Evolutionary conservation across 2,888 invertebrate species (phyloP), one percentile per base, ranked within the genome.

Genomic region (Spilosoma lubricipeda): DNA sequence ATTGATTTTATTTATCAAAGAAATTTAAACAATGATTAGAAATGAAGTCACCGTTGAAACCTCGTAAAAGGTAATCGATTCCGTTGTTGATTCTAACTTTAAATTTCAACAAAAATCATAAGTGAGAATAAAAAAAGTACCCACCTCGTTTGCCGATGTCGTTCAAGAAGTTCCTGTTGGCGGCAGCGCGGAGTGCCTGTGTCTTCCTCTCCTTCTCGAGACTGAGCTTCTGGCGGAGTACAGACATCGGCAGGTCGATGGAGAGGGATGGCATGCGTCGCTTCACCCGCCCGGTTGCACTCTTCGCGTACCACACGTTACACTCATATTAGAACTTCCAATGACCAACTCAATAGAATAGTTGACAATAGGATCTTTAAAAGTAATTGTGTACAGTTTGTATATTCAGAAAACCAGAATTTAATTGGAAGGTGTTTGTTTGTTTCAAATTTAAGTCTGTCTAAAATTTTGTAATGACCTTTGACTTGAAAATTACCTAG

Each of bases 211-310:
- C 97, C 86, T 98, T 97, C 94, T 98, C 98, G 83, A 98, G 93
- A 80, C 97, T 95, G 72, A 98, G 96, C 86, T 98, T 97, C 91
- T 98, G 97, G 73, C 98, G 97, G 80, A 98, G 96, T 79, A 98
- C 98, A 86, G 98, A 98, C 96, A 98, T 95, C 4, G 98, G 98
- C 95, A 98, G 97, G 85, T 98, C 98, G 93, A 98, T 98, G 88
- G 98, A 98, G 85, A 98, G 95, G 56, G 98, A 97, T 9, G 97
- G 96, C 91, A 96, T 96, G 87, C 96, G 96, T 76, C 97, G 95
- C 92, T 97, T 97, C 86, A 91, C 92, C 79, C 96, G 93, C 75
- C 94, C 92, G 82, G 92, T 94, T 86, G 86, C 89, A 74, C 82
- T 91, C 94, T 94, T 94, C 87, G 82, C 83, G 81, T 75, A 83